A percentile compares a stretch with the other conserved stretches of the same genome.
Conservation (phyloP, 1,140 invertebrate genomes). For the Magallana angulata region DNA sequence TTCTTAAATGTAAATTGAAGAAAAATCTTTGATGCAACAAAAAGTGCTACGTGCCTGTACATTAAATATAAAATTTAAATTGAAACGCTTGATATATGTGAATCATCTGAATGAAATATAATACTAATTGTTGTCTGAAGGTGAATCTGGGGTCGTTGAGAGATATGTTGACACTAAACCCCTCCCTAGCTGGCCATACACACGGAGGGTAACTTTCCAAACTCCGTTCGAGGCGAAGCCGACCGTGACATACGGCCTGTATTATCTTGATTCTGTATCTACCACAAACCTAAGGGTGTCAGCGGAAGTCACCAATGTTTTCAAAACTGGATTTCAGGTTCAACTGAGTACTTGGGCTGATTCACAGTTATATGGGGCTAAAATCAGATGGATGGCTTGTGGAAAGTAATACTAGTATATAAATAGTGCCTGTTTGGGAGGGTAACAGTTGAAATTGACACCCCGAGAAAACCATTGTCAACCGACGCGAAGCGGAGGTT, state of each 20-base stretch:
- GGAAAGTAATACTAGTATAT: neutral
- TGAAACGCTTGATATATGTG: too few species aligned
- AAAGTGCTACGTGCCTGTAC: too few species aligned
- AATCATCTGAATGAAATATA: neutral
- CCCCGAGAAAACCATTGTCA: too few species aligned
- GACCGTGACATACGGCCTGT: neutral
- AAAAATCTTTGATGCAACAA: too few species aligned
- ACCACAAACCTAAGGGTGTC: neutral
- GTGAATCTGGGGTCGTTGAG: neutral
- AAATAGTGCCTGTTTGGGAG: too few species aligned
- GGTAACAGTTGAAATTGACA: too few species aligned
- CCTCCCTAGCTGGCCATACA: neutral
- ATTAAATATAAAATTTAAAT: too few species aligned
- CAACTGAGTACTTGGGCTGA: neutral
- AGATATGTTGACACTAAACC: neutral
- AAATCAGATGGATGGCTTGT: constrained; percentile 23
- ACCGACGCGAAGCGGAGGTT: too few species aligned
- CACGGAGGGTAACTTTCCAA: neutral
- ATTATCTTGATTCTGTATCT: neutral
- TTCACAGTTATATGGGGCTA: neutral
- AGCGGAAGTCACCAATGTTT: neutral
- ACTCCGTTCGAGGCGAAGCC: neutral
- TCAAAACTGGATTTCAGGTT: neutral
- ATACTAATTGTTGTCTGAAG: neutral
- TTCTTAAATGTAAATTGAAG: too few species aligned